A percentile compares a stretch with the other conserved stretches of the same genome.
Conservation (phyloP, 2,888 invertebrate species). For the Drosophila maculinotata region DNA sequence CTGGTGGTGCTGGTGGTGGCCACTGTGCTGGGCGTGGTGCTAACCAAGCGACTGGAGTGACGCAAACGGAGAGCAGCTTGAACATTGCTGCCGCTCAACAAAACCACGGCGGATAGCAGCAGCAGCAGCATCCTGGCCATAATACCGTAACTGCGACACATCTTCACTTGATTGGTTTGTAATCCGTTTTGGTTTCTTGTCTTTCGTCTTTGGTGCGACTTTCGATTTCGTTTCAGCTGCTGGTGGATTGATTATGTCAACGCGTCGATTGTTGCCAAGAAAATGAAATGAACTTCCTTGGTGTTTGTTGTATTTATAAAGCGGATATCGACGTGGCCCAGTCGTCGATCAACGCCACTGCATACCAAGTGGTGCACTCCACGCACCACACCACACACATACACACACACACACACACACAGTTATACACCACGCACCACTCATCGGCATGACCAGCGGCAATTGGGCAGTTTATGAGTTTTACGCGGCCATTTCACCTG, state of each 20-base stretch:
- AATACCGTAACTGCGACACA: slow-evolving; percentile 35
- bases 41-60: slow-evolving; percentile 39
- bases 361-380: slow-evolving; percentile 57
- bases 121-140: slow-evolving; percentile 27
- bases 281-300: slow-evolving; percentile 84
- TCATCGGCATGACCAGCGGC: slow-evolving; percentile 46
- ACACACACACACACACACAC: not conserved
- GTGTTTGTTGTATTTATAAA: slow-evolving; percentile 84
- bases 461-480: slow-evolving; percentile 69
- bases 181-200: slow-evolving; percentile 44
- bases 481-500: slow-evolving; percentile 75
- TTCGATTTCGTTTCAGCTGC: slow-evolving; percentile 48
- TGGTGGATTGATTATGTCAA: slow-evolving; percentile 72
- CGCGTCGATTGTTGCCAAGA: slow-evolving; percentile 72
- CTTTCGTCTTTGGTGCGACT: slow-evolving; percentile 33
- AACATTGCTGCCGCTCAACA: slow-evolving; percentile 9
- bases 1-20: slow-evolving; percentile 32
- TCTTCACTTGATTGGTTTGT: slow-evolving; percentile 18
- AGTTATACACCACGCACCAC: not conserved
- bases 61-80: slow-evolving; percentile 62
- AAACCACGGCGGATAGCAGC: slow-evolving; percentile 13
- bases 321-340: slow-evolving; percentile 70
- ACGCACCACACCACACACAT: slow-evolving; percentile 8
- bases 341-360: slow-evolving; percentile 29
- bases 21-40: slow-evolving; percentile 41